These are phyloP conservation scores for Naja naja DNA, from an alignment of 2,113 vertebrate genomes.

Conservation along the genomic window DNA sequence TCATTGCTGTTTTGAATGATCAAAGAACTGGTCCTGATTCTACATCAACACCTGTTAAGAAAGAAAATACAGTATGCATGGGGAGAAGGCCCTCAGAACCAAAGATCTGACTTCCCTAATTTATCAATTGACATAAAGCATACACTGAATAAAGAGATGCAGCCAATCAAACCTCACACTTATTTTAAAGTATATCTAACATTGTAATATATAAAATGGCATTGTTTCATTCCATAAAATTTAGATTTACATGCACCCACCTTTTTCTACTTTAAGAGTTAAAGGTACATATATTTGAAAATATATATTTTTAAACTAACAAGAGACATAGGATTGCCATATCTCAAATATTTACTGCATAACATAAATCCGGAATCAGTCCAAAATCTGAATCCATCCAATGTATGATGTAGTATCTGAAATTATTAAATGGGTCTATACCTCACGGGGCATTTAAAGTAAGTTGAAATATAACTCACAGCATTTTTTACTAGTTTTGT, in stretches of 20 bases:
- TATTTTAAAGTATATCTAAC: neutral
- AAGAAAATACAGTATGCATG: neutral
- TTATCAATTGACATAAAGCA: neutral
- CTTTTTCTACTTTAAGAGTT: neutral
- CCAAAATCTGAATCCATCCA: neutral
- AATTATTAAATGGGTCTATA: neutral
- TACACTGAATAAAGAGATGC: neutral
- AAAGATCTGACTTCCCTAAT: neutral
- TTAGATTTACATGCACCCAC: neutral
- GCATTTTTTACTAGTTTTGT: neutral
- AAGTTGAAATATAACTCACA: neutral
- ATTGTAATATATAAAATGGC: neutral
- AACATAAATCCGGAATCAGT: neutral
- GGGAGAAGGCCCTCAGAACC: neutral
- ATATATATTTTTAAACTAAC: neutral
- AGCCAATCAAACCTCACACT: neutral
- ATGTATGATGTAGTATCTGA: neutral
- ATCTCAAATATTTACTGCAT: neutral
- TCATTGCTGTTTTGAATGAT: neutral
- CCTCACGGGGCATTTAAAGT: neutral
- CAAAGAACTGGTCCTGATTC: neutral
- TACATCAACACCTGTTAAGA: neutral
- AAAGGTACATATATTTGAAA: neutral
- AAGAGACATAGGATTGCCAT: neutral
- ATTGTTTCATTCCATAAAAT: neutral